phyloP scores from a whole-genome alignment of 1,140 invertebrate genomes.

The Drosophila tsacasi region DNA sequence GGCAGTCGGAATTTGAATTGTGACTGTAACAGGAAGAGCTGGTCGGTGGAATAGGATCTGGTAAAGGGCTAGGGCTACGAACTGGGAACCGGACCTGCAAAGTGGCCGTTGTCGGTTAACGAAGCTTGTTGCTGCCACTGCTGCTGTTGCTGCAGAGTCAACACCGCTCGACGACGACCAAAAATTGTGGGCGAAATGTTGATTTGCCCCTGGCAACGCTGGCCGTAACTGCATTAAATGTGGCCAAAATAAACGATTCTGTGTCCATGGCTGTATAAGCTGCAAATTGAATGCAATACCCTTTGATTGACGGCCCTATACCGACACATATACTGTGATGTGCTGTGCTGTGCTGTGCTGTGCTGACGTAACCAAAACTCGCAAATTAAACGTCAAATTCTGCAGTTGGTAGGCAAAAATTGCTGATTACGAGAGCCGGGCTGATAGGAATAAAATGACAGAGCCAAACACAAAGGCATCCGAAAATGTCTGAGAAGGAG shows the following conservation, averaged over 20 bases:
- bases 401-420: slow-evolving; percentile 44
- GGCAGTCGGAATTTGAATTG: slow-evolving; percentile 61
- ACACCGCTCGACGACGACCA: slow-evolving; percentile 37
- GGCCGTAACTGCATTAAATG: slow-evolving; percentile 41
- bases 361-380: slow-evolving; percentile 44
- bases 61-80: slow-evolving; percentile 4
- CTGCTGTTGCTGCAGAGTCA: slow-evolving; percentile 36
- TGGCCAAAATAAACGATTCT: slow-evolving; percentile 33
- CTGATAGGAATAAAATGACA: slow-evolving; percentile 68
- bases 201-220: slow-evolving; percentile 37
- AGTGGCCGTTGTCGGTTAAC: slow-evolving; percentile 65
- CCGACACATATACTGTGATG: background rate
- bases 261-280: slow-evolving; percentile 11
- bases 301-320: slow-evolving; percentile 54
- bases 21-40: slow-evolving; percentile 62
- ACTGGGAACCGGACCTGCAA: slow-evolving; percentile 20
- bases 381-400: slow-evolving; percentile 63
- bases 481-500: slow-evolving; percentile 30
- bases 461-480: slow-evolving; percentile 55
- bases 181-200: slow-evolving; percentile 41
- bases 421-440: slow-evolving; percentile 54
- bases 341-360: background rate
- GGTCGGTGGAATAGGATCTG: slow-evolving; percentile 36
- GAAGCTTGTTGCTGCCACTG: slow-evolving; percentile 64
- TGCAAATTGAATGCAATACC: slow-evolving; percentile 59